phyloP scores from a whole-genome alignment of 2,797 vertebrate genomes.

The Oryzias dopingdopingensis region DNA sequence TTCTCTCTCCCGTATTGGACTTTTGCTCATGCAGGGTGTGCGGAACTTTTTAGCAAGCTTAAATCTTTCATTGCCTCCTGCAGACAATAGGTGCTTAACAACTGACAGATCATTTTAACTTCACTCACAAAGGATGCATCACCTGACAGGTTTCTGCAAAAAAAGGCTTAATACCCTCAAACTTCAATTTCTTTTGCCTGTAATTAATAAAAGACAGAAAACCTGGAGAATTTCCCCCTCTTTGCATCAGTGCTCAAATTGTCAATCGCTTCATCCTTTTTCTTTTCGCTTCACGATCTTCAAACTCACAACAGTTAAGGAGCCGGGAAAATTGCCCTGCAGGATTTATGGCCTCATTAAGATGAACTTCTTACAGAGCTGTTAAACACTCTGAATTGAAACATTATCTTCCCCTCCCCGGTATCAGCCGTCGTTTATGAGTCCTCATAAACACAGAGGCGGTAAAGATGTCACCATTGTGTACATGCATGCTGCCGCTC shows the following conservation, averaged over 20 bases:
- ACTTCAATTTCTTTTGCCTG: conserved; percentile 6
- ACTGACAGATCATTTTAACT: conserved; percentile 40
- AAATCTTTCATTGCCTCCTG: conserved; percentile 18
- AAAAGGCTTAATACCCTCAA: conserved; percentile 11
- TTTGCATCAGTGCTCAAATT: conserved; percentile 31
- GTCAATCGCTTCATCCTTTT: conserved; percentile 44
- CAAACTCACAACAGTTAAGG: conserved; percentile 15
- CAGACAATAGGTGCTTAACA: conserved; percentile 12
- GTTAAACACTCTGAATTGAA: conserved; percentile 68
- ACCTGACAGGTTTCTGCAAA: conserved; percentile 29
- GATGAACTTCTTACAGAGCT: conserved; percentile 42
- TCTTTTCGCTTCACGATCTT: conserved; percentile 1
- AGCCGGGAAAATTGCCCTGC: conserved; percentile 13
- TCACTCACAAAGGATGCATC: conserved; percentile 33
- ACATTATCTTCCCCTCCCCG: conserved; percentile 38
- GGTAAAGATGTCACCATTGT: conserved; percentile 46
- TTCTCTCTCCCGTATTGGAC: conserved; percentile 4
- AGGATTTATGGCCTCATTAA: conserved; percentile 56
- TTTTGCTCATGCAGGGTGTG: conserved; percentile 11
- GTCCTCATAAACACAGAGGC: conserved; percentile 48
- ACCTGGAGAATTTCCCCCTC: conserved; percentile 10
- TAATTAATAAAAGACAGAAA: conserved; percentile 20
- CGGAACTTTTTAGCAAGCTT: conserved; percentile 21
- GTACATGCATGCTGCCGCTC: conserved; percentile 32
- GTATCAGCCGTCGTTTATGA: conserved; percentile 57